phyloP scores from a whole-genome alignment of 1,140 invertebrate genomes.

The Eriosoma lanigerum region DNA sequence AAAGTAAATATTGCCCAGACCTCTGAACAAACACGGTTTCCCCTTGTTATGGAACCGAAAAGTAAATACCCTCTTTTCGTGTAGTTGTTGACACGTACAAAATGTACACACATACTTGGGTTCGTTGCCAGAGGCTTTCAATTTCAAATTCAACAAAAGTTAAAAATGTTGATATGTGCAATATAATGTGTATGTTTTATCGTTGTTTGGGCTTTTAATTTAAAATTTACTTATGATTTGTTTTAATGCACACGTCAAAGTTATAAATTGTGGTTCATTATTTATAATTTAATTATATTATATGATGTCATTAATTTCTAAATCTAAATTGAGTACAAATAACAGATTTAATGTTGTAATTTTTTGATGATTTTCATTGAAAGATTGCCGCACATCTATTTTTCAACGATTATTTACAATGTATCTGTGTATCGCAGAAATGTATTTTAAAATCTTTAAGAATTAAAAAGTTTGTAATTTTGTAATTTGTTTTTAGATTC shows the following conservation, averaged over 20 bases:
- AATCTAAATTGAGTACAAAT: no score
- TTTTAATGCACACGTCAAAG: not conserved
- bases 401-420: no score
- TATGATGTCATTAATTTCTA: no score
- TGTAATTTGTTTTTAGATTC: no score
- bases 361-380: no score
- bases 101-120: conserved; percentile 10
- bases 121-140: conserved; percentile 6
- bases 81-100: conserved; percentile 23
- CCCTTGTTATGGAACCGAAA: not conserved
- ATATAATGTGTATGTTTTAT: not conserved
- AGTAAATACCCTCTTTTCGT: conserved; percentile 3
- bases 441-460: no score
- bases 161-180: conserved; percentile 9
- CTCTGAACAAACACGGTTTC: conserved; percentile 10
- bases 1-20: conserved; percentile 38
- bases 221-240: not conserved
- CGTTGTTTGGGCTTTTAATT: not conserved
- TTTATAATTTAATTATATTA: no score
- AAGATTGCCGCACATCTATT: no score
- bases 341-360: no score
- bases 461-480: no score
- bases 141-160: conserved; percentile 23
- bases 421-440: no score
- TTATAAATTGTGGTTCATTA: not conserved